Conservation (phyloP, 2,113 vertebrate species). For the Lasiurus cinereus region DNA sequence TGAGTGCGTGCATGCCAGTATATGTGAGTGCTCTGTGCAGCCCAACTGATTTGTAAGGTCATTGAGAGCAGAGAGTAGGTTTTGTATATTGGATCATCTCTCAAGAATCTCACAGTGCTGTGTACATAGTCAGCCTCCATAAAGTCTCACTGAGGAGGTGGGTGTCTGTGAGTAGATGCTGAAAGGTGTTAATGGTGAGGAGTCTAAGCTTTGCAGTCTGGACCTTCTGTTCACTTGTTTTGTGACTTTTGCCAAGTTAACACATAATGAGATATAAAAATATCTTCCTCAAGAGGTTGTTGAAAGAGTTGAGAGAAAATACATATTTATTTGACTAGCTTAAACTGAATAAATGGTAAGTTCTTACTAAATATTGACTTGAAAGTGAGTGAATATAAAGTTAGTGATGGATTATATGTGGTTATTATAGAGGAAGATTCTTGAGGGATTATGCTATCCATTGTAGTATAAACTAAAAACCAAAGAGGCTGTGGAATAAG, state of each 20-base stretch:
- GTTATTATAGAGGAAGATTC: neutral
- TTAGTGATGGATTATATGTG: neutral
- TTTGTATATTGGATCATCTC: neutral
- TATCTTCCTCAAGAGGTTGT: neutral
- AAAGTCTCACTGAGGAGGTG: neutral
- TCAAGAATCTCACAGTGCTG: neutral
- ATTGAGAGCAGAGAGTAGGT: neutral
- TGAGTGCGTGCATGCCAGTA: neutral
- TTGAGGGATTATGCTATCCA: neutral
- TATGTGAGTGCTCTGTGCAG: neutral
- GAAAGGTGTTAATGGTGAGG: neutral
- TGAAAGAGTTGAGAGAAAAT: neutral
- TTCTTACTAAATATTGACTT: conserved; percentile 16
- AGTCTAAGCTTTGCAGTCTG: neutral
- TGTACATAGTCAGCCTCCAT: neutral
- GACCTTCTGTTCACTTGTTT: neutral
- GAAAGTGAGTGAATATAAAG: neutral
- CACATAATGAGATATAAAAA: neutral
- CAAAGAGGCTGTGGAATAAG: neutral
- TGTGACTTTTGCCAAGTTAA: conserved; percentile 12
- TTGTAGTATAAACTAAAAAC: neutral
- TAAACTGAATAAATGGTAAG: neutral
- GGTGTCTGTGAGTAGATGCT: too few relatives aligned
- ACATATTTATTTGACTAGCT: neutral
- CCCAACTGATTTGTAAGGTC: neutral